Evolutionary conservation across 2,797 vertebrate genomes (phyloP).

Genomic region (Sebastes hubbsi): DNA sequence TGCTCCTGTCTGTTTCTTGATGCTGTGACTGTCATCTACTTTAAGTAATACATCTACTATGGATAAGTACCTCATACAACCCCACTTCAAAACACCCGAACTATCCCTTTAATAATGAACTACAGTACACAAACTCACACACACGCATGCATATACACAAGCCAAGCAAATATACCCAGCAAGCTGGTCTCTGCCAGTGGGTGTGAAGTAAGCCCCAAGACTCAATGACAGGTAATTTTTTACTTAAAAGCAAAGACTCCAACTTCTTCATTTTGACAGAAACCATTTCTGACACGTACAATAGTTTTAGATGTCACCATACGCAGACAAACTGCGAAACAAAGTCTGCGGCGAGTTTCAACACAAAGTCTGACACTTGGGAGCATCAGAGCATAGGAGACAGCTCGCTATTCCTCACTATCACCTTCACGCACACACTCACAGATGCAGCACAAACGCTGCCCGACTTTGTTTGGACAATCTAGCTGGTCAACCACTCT

Average conservation of each 20-base stretch:
- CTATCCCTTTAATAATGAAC: slow-evolving; percentile 1
- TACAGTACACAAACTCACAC: background rate
- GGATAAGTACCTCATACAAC: too few species aligned
- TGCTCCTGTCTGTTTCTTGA: too few species aligned
- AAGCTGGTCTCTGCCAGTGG: background rate
- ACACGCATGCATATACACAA: background rate
- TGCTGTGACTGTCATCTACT: too few species aligned
- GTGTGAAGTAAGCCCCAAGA: background rate
- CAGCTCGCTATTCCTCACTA: slow-evolving; percentile 17
- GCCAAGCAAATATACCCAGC: background rate
- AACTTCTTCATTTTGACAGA: slow-evolving; percentile 7
- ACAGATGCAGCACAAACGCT: background rate
- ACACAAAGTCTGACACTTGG: slow-evolving; percentile 22
- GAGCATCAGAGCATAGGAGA: slow-evolving; percentile 33
- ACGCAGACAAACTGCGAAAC: slow-evolving; percentile 28
- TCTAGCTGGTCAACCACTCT: slow-evolving; percentile 22
- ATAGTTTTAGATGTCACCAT: slow-evolving; percentile 6
- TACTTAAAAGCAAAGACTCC: background rate
- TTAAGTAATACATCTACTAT: too few species aligned
- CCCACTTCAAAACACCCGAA: too few species aligned
- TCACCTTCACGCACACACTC: background rate
- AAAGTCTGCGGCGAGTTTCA: slow-evolving; percentile 10
- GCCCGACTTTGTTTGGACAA: slow-evolving; percentile 33
- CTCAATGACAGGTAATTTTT: background rate
- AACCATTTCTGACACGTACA: slow-evolving; percentile 4